Percentiles rank a stretch among this genome's conserved stretches.
Evolutionary conservation across 2,113 vertebrate species (phyloP).

Genomic region (Hippocampus guttulatus): DNA sequence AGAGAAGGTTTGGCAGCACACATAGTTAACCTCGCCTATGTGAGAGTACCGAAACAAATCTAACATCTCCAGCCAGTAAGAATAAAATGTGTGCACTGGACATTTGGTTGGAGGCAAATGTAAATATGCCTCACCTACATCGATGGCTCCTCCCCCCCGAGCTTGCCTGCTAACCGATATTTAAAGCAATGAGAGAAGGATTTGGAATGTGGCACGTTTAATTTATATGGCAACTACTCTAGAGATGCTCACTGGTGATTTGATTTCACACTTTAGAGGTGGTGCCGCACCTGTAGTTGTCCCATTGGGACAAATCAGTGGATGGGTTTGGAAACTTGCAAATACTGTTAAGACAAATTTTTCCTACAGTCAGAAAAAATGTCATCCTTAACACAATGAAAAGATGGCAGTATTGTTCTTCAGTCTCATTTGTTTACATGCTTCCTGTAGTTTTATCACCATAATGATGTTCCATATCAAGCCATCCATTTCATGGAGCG

Average conservation of each 20-base stretch:
- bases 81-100: neutral
- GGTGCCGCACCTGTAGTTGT: too few species aligned
- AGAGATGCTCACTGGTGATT: neutral
- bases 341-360: too few species aligned
- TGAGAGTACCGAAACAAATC: neutral
- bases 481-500: neutral
- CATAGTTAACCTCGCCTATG: conserved; percentile 6
- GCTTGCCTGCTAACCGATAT: neutral
- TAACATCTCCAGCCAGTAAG: neutral
- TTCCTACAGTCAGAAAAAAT: neutral
- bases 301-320: too few species aligned
- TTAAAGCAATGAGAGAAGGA: neutral
- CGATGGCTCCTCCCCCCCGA: too few species aligned
- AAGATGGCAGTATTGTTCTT: neutral
- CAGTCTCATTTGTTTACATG: neutral
- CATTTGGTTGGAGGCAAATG: neutral
- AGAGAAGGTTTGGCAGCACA: conserved; percentile 30
- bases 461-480: neutral
- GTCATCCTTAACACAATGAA: neutral
- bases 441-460: neutral
- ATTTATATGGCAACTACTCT: neutral
- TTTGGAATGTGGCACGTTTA: neutral
- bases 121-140: neutral
- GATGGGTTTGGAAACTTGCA: neutral
- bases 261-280: neutral